These are phyloP conservation scores for Diglossa cyanea DNA, from an alignment of 2,797 vertebrate species.

Conservation along the genomic window DNA sequence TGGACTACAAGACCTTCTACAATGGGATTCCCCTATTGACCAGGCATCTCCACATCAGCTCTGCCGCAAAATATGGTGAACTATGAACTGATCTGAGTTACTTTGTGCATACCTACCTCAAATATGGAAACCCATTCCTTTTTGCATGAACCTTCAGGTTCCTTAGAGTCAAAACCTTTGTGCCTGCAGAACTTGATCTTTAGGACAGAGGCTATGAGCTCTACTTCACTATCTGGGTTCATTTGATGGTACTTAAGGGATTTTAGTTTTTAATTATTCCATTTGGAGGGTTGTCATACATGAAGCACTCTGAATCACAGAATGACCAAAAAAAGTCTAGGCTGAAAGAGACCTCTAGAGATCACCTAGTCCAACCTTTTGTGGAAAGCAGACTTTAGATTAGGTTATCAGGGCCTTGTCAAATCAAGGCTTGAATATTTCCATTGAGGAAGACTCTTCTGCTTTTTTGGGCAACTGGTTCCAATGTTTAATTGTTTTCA, in stretches of 20 bases:
- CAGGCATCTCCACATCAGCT: neutral
- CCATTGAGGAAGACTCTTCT: neutral
- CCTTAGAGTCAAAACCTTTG: neutral
- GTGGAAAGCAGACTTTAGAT: neutral
- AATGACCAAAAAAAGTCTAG: neutral
- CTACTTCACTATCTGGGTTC: neutral
- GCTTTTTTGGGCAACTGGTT: neutral
- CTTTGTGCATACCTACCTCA: neutral
- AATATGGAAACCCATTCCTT: neutral
- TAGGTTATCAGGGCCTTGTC: neutral
- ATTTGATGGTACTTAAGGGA: neutral
- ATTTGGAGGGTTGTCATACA: neutral
- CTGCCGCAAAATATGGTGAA: neutral
- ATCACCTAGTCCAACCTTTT: neutral
- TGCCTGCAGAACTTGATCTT: neutral
- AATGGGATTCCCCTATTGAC: fast-evolving
- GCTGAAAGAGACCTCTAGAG: neutral
- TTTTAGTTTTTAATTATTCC: neutral
- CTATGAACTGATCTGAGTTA: neutral
- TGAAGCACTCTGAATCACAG: neutral
- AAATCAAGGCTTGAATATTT: neutral
- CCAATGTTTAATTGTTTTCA: neutral
- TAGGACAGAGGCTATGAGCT: neutral
- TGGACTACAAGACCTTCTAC: neutral
- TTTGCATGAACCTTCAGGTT: neutral